Evolutionary conservation across 2,113 vertebrate genomes (phyloP).

Genomic region (Nestor notabilis): DNA sequence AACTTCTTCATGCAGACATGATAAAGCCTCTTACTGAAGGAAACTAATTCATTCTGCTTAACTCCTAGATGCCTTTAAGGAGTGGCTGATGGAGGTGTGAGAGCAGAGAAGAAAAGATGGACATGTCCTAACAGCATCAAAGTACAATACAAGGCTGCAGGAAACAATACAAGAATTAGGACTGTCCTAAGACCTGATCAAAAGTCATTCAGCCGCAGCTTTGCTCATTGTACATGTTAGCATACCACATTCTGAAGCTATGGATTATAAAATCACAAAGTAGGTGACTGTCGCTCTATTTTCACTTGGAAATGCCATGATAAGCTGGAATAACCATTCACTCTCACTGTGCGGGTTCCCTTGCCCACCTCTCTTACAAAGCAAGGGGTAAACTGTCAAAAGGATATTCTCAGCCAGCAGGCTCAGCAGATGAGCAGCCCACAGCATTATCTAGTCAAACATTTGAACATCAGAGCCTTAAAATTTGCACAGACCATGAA

Average conservation of each 20-base stretch:
- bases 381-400: neutral
- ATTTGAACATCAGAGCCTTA: neutral
- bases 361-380: neutral
- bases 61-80: neutral
- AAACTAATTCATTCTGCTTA: neutral
- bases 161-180: neutral
- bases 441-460: neutral
- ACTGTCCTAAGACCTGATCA: neutral
- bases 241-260: neutral
- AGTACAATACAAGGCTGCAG: neutral
- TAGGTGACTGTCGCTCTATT: neutral
- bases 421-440: neutral
- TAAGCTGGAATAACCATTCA: neutral
- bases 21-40: neutral
- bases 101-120: neutral
- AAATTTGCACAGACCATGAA: neutral
- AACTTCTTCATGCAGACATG: neutral
- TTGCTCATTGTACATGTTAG: neutral
- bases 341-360: neutral
- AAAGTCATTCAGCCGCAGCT: neutral
- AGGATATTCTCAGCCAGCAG: neutral
- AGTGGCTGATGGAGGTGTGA: neutral
- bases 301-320: neutral
- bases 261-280: neutral
- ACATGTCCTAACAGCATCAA: neutral